Evolutionary conservation across 2,888 invertebrate genomes (phyloP).

Genomic region (Frankliniella intonsa): DNA sequence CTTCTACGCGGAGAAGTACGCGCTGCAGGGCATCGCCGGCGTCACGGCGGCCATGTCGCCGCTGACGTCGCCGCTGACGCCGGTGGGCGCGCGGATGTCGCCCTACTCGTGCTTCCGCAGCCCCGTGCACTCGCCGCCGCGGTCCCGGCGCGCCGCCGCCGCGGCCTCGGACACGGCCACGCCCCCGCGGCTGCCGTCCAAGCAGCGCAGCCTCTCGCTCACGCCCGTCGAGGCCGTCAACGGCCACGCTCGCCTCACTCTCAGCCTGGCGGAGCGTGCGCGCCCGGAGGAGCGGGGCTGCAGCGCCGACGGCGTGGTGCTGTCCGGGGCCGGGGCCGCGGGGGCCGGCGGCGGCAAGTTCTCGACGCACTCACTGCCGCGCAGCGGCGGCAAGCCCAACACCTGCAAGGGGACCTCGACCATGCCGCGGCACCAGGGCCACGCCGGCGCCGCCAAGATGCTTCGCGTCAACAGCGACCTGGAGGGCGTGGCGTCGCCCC

Average conservation of each 20-base stretch:
- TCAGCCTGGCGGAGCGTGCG: conserved; percentile 9
- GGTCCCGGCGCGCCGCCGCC: conserved; percentile 47
- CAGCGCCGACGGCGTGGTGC: conserved; percentile 65
- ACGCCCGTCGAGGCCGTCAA: conserved; percentile 58
- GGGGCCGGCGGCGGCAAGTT: conserved; percentile 52
- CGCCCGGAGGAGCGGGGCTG: conserved; percentile 56
- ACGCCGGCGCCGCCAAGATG: conserved; percentile 44
- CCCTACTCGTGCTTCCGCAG: conserved; percentile 46
- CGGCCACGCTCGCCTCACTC: conserved; percentile 43
- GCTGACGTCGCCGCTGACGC: conserved; percentile 37
- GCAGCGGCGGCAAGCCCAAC: conserved; percentile 46
- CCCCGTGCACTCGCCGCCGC: conserved; percentile 57
- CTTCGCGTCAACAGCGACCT: conserved; percentile 60
- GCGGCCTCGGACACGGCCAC: background rate
- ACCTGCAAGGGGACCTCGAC: conserved; percentile 52
- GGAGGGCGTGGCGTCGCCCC: conserved; percentile 34
- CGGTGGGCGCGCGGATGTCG: conserved; percentile 40
- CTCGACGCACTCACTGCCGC: conserved; percentile 56
- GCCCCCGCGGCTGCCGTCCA: conserved; percentile 46
- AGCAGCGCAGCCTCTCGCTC: conserved; percentile 74
- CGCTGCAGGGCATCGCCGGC: conserved; percentile 49
- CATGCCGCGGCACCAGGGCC: conserved; percentile 48
- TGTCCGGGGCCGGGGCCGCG: conserved; percentile 61
- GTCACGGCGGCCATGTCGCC: conserved; percentile 41
- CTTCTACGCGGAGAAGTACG: conserved; percentile 62